These are phyloP conservation scores for Hoplodrina blanda DNA, from an alignment of 2,888 invertebrate genomes.

Conservation along the genomic window DNA sequence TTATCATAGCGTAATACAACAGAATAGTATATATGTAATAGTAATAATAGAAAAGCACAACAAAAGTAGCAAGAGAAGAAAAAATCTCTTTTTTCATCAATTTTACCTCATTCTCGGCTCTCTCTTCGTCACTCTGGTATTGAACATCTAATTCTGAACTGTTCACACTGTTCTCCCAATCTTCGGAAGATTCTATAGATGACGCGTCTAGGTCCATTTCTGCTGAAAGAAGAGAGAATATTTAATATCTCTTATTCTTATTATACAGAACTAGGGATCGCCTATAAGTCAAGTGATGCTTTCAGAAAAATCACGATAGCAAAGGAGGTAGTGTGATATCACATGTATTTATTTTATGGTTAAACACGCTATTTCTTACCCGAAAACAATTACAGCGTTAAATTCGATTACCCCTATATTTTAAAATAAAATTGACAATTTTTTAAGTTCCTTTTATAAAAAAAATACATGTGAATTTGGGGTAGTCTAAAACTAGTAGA, in stretches of 20 bases:
- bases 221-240: conserved; percentile 30
- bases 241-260: neutral
- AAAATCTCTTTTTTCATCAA: neutral
- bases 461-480: too few relatives aligned
- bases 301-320: too few relatives aligned
- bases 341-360: too few relatives aligned
- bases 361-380: too few relatives aligned
- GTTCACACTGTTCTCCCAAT: conserved; percentile 92
- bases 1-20: conserved; percentile 1
- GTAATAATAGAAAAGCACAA: conserved; percentile 14
- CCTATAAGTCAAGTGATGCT: too few relatives aligned
- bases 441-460: too few relatives aligned
- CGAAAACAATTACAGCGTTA: too few relatives aligned
- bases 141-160: conserved; percentile 91
- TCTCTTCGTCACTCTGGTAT: conserved; percentile 90
- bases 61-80: neutral
- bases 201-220: conserved; percentile 85
- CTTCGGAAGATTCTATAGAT: conserved; percentile 86
- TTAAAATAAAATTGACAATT: too few relatives aligned
- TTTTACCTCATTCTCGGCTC: conserved; percentile 88
- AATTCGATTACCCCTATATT: too few relatives aligned
- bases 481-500: too few relatives aligned
- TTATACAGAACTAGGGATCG: too few relatives aligned
- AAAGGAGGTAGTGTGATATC: too few relatives aligned
- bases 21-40: conserved; percentile 17